Evolutionary conservation across 2,797 vertebrate species (phyloP).

Genomic region (Catostomus latipinnis): DNA sequence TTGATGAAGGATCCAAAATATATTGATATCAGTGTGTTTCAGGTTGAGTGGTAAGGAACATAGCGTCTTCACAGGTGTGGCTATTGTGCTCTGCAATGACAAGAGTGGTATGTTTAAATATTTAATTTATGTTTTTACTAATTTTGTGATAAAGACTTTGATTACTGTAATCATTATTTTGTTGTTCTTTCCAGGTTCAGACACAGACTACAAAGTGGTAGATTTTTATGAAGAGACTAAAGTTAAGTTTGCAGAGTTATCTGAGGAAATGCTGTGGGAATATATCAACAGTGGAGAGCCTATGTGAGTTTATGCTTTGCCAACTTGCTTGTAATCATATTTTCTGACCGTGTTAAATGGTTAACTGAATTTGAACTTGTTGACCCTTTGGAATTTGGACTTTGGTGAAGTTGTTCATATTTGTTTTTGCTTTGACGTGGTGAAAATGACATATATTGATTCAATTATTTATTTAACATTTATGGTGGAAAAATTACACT

Average conservation of each 20-base stretch:
- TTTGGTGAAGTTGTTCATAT: conserved; percentile 56
- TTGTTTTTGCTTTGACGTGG: conserved; percentile 57
- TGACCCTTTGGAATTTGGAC: conserved; percentile 66
- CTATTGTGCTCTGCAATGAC: conserved; percentile 81
- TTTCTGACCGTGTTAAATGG: conserved; percentile 5
- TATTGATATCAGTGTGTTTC: conserved; percentile 35
- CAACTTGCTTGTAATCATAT: conserved; percentile 45
- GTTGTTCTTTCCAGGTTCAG: conserved; percentile 68
- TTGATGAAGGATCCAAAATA: background rate
- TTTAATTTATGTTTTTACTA: background rate
- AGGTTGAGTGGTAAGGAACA: conserved; percentile 92
- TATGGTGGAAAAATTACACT: too few species aligned
- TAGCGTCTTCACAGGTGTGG: conserved; percentile 92
- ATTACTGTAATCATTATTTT: background rate
- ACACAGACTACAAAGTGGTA: conserved; percentile 77
- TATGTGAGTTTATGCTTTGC: conserved; percentile 82
- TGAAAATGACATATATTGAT: background rate
- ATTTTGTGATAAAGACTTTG: background rate
- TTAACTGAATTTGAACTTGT: conserved; percentile 23
- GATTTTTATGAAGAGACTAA: conserved; percentile 95
- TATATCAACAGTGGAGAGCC: conserved; percentile 96
- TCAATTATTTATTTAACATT: too few species aligned
- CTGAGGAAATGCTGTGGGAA: conserved; percentile 93
- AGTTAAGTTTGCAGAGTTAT: conserved; percentile 93
- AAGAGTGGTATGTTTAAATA: conserved; percentile 73